Conservation (phyloP, 1,140 invertebrate species). For the Brachionus rubens region DNA sequence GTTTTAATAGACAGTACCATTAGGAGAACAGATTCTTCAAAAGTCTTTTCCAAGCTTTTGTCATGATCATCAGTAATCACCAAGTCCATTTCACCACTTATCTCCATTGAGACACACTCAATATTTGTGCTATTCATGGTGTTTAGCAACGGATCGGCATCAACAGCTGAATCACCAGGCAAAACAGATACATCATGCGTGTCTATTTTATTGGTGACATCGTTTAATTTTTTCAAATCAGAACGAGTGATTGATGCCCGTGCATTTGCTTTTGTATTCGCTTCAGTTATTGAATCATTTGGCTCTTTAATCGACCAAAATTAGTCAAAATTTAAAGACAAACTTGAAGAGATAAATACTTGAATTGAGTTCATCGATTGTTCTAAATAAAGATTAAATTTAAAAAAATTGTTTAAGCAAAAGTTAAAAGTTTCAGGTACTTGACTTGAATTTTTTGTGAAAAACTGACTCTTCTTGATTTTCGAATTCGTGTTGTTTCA, state of each 20-base stretch:
- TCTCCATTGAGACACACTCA: background rate
- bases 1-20: no score
- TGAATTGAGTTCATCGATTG: background rate
- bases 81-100: background rate
- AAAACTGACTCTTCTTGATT: slow-evolving; percentile 10
- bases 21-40: slow-evolving; percentile 20
- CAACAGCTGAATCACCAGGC: background rate
- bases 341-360: background rate
- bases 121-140: background rate
- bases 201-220: background rate
- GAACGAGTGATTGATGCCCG: background rate
- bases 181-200: background rate
- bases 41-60: background rate
- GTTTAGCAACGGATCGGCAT: background rate
- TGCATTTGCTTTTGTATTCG: background rate
- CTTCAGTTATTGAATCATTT: slow-evolving; percentile 20
- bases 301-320: background rate
- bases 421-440: background rate
- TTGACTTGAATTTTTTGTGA: slow-evolving; percentile 11
- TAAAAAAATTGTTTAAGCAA: no score
- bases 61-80: background rate
- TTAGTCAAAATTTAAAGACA: background rate
- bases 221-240: slow-evolving; percentile 17
- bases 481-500: slow-evolving; percentile 2
- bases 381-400: background rate